These are phyloP conservation scores for Trichacis sp. DNA, from an alignment of 2,888 invertebrate genomes.

Conservation along the genomic window DNA sequence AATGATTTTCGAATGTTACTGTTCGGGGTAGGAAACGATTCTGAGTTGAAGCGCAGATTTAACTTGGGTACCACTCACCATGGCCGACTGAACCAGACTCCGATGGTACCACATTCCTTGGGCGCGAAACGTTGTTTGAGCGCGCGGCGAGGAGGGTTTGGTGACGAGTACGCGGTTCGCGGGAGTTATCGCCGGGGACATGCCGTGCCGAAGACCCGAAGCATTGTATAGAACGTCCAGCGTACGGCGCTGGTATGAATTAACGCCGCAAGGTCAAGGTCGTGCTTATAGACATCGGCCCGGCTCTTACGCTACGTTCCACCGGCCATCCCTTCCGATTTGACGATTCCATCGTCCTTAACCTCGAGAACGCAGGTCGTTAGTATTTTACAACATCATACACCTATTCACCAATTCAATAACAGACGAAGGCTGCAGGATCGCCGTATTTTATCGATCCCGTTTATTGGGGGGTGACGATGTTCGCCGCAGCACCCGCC, in stretches of 20 bases:
- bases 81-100: not conserved
- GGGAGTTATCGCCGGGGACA: too few relatives aligned
- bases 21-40: not conserved
- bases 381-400: conserved; percentile 48
- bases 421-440: conserved; percentile 37
- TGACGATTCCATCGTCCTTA: conserved; percentile 48
- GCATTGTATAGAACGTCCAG: conserved; percentile 31
- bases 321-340: conserved; percentile 50
- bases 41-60: not conserved
- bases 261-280: conserved; percentile 62
- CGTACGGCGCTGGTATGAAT: conserved; percentile 53
- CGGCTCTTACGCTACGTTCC: conserved; percentile 42
- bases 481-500: conserved; percentile 6
- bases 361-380: conserved; percentile 49
- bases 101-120: conserved; percentile 1
- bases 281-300: conserved; percentile 41
- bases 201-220: conserved; percentile 39
- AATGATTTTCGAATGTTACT: not conserved
- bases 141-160: not conserved
- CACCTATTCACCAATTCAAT: conserved; percentile 41
- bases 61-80: not conserved
- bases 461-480: conserved; percentile 30
- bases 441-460: conserved; percentile 39
- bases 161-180: not conserved
- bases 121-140: too few relatives aligned